Evolutionary conservation across 2,888 invertebrate species (phyloP).

Genomic region (Leptura quadrifasciata): DNA sequence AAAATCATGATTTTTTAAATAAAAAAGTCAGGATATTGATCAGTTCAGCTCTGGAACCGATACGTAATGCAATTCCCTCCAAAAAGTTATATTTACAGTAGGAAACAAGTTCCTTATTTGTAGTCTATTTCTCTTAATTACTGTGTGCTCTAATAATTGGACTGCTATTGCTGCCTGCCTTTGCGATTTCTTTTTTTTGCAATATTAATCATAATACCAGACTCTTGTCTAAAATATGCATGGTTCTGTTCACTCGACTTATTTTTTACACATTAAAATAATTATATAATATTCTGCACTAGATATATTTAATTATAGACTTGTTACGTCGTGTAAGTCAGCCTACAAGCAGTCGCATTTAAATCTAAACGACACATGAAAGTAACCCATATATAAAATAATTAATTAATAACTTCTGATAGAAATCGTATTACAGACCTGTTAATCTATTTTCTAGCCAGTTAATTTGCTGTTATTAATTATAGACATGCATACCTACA

Average conservation of each 20-base stretch:
- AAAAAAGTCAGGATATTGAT: no score
- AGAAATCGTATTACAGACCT: background rate
- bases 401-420: slow-evolving; percentile 13
- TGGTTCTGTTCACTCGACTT: background rate
- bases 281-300: background rate
- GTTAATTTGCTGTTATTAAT: background rate
- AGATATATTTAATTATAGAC: background rate
- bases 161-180: no score
- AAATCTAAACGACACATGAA: slow-evolving; percentile 15
- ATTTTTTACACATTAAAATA: background rate
- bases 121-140: no score
- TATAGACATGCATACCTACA: background rate
- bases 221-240: no score
- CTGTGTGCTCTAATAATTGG: no score
- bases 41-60: no score
- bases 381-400: slow-evolving; percentile 11
- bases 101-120: no score
- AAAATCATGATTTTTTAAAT: no score
- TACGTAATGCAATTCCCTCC: no score
- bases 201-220: no score
- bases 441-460: slow-evolving; percentile 17
- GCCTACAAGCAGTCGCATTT: background rate
- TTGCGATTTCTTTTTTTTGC: no score
- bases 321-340: background rate
- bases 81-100: no score